These are phyloP conservation scores for Proterorhinus semilunaris DNA, from an alignment of 2,113 vertebrate genomes.

Conservation along the genomic window DNA sequence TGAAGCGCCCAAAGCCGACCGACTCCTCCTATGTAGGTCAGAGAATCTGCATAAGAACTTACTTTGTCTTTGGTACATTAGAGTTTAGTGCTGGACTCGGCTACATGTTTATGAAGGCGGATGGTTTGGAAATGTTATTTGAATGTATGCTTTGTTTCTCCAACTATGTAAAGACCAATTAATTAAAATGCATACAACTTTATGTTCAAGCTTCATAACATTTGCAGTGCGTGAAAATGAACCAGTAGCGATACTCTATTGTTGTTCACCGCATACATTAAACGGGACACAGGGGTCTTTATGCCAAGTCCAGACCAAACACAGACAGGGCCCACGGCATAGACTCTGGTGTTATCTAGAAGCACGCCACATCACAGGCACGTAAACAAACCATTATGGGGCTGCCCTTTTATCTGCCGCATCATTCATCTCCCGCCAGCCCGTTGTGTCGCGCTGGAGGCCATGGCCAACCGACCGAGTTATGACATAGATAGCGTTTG, in stretches of 20 bases:
- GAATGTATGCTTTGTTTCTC: too few species aligned
- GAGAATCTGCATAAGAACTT: too few species aligned
- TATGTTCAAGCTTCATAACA: too few species aligned
- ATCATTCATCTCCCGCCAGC: slow-evolving; percentile 15
- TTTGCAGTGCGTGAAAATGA: too few species aligned
- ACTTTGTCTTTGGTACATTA: too few species aligned
- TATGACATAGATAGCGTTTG: slow-evolving; percentile 1
- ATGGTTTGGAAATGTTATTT: too few species aligned
- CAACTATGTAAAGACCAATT: too few species aligned
- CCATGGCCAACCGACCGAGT: neutral
- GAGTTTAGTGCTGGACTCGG: too few species aligned
- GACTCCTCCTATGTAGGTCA: slow-evolving; percentile 17
- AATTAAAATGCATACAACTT: too few species aligned
- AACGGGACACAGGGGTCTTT: slow-evolving; percentile 3
- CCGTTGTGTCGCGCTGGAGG: neutral
- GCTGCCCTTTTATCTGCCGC: slow-evolving; percentile 13
- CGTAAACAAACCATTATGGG: slow-evolving; percentile 23
- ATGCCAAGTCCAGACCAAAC: slow-evolving; percentile 8
- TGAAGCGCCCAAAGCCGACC: slow-evolving; percentile 42
- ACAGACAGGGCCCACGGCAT: neutral
- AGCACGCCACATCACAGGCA: slow-evolving; percentile 12
- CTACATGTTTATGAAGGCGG: too few species aligned
- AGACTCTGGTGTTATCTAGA: slow-evolving; percentile 1
- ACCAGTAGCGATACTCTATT: neutral
- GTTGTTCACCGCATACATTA: neutral